Evolutionary conservation across 2,888 invertebrate species (phyloP), one percentile per base, ranked within the genome.

Genomic region (Tachina grossa): DNA sequence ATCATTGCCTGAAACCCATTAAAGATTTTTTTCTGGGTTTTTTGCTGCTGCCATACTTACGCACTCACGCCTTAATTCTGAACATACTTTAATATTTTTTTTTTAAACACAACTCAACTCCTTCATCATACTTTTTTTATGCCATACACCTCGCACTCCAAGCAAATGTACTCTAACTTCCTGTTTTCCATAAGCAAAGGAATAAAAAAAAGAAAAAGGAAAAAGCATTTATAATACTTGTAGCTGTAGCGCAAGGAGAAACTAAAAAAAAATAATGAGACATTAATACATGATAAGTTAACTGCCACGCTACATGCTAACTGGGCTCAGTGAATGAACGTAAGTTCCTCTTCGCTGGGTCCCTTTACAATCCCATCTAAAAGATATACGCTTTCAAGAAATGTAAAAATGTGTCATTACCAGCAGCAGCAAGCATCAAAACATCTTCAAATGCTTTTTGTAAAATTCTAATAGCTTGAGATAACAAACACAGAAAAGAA

Each of bases 331-430:
- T 63, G 41, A 13, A 31, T 43, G 47, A 16, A 19, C 43, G 59
- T 5, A 47, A 78, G 65, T 45, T 65, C 55, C 9, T 59, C 14
- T 55, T 45, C 41, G 59, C 53, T 68, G 65, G 55, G 68, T 77
- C 79, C 49, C 77, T 78, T 61, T 72, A 59, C 84, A 22, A 63
- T 57, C 16, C 41, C 69, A 78, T 57, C 39, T 55, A 66, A 39
- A 45, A 59, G 63, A 71, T 43, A 57, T 49, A 63, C 71, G n/a
- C 72, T 78, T 68, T 31, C 55, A 43, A 76, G 63, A 85, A 74
- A 78, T 85, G 79, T 76, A 83, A 85, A 80, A 85, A 83, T 85
- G 82, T 85, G 85, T 85, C 85, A 85, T 83, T 85, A 83, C 83
- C 85, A 83, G 75, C 57, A 75, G 55, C 79, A 69, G 16, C 68